Percentiles rank a stretch among this genome's conserved stretches.
These are phyloP conservation scores for Erebia epiphron DNA, from an alignment of 2,888 invertebrate species.

Conservation along the genomic window DNA sequence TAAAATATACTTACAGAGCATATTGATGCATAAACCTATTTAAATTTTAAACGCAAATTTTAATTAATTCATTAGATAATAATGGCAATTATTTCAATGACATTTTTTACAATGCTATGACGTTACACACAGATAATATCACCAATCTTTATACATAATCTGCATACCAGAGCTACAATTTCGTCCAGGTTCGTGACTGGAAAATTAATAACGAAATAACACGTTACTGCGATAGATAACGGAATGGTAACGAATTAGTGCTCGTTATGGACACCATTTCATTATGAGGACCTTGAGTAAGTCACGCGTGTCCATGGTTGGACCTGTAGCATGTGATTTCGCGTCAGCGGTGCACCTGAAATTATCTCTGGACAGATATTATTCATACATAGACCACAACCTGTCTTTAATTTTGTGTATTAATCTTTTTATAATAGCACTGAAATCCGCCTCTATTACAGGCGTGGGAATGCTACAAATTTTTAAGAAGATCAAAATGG, in stretches of 20 bases:
- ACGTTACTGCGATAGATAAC: constrained; percentile 76
- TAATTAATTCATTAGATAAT: neutral
- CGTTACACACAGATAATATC: constrained; percentile 22
- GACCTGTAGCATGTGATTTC: constrained; percentile 40
- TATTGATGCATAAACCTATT: too few species aligned
- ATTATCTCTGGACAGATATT: constrained; percentile 29
- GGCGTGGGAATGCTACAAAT: too few species aligned
- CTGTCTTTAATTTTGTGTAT: neutral
- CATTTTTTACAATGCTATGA: neutral
- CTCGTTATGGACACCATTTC: constrained; percentile 48
- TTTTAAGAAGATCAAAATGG: too few species aligned
- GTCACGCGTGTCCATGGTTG: constrained; percentile 52
- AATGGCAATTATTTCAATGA: constrained; percentile 7
- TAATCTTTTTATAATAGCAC: neutral
- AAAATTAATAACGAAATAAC: constrained; percentile 66
- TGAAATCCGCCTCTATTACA: neutral
- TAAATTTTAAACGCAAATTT: neutral
- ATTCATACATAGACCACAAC: neutral
- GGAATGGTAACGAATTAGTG: constrained; percentile 59
- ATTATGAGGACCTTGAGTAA: constrained; percentile 65
- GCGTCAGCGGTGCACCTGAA: constrained; percentile 35
- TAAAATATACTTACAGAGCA: too few species aligned
- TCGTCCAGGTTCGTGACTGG: constrained; percentile 68
- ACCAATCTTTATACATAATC: constrained; percentile 51
- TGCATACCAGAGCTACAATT: constrained; percentile 56